Evolutionary conservation across 2,797 vertebrate genomes (phyloP), one percentile per base, ranked within the genome.

Genomic region (Alcedo atthis): DNA sequence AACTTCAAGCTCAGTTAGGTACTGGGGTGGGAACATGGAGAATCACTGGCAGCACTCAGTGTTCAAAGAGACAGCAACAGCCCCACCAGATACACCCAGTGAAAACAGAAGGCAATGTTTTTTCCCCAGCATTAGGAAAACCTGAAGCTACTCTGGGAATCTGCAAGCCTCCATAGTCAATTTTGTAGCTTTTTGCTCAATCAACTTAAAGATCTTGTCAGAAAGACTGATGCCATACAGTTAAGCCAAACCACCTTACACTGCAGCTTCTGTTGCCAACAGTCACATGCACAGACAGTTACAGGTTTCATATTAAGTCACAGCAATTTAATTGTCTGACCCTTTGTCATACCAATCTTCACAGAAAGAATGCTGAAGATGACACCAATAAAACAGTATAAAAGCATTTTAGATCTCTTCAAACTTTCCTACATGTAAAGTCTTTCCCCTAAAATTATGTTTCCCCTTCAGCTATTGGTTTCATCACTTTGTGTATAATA

Each of bases 401-500:
- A 85, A 55, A 90, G 75, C 59, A 42, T 68, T 90, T 92, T 70
- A 49, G 24, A 69, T 90, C 64, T 95, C 92, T 84, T 84, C 89
- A 90, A 96, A 66, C 76, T 70, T 87, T 89, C 63, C 74, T 87
- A 82, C 42, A 14, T 71, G 70, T 68, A 58, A 86, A 91, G 66
- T 55, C 69, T 85, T 81, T 93, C 45, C 64, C 90, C 71, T 48
- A 73, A 64, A 81, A 78, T 82, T 84, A 85, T 67, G 63, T 93
- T 83, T 89, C 89, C 87, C 76, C 84, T 87, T 82, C 85, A 81
- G 66, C 89, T 94, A 95, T 82, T 59, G 46, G 48, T 86, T 92
- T 89, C 69, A 90, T 92, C 22, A 63, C 67, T 94, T 90, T 67
- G 66, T 58, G 59, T 81, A 80, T 68, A 87, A 59, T 81, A 84